Base-by-base conservation (phyloP, 2,113 vertebrate species). In the Nesospiza acunhae region DNA sequence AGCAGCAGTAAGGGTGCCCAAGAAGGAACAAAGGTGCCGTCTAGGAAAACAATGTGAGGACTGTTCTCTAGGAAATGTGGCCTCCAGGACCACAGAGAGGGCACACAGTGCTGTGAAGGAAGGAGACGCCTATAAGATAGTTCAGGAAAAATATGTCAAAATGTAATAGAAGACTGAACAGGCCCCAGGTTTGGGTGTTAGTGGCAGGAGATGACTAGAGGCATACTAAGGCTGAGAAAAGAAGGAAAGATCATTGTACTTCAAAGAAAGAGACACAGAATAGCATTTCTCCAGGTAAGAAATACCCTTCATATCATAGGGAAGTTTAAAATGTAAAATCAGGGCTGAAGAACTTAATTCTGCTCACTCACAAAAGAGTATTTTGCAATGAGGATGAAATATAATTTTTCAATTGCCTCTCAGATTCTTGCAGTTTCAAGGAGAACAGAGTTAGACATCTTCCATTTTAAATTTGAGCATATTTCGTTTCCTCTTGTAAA, bases 401-500 rank as follows among this genome's bases (percentile, higher is more conserved):
- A 73, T 7, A 63, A 55, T 46, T 88, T 39, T 88, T 84, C 21
- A 69, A 1, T 49, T 91, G 33, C 15, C 6, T 53, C 31, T 74
- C 37, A 64, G 42, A 62, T 69, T 77, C 44, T 70, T 70, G 3
- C 7, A 81, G 7, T 17, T 41, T 89, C 53, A 68, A 82, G 41
- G 11, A 88, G 55, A 85, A 83, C 6, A 75, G 19, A 56, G 21
- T 42, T 58, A 84, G 31, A 13, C 16, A 77, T 75, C 46, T 74
- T 90, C 55, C 6, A 0, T 87, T 94, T 59, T 31, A 78, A 72
- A 60, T 27, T 27, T 26, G 14, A 58, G 13, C 85, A 27, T 89
- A 58, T 73, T 83, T 87, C 27, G 63, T 30, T 89, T 84, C 78
- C 64, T 66, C 58, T 62, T 70, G 49, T 68, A 92, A 94, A 94